Base-by-base conservation (phyloP, 2,888 invertebrate genomes). In the Oxyscelio sp. region DNA sequence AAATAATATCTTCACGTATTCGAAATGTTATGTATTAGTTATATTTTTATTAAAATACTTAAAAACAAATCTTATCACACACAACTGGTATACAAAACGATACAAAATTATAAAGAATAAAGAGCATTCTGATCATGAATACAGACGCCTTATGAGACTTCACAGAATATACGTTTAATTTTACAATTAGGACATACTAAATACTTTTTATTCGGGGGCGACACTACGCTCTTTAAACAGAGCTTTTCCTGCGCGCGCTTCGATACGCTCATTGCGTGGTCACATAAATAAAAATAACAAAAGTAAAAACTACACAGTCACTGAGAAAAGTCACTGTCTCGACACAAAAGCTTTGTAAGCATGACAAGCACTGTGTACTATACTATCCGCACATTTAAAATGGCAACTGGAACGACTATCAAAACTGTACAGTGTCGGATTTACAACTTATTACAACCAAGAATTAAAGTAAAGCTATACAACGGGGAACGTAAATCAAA, bases 161-260 rank as follows among this genome's bases (percentile, higher is more conserved):
- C 73, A 81, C 79, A 71, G 66, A 71, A 68, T 87, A 87, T 84
- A 87, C 78, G 84, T 85, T 88, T 87, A 88, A 86, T 89, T 83
- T 88, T 89, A 89, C 88, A 90, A 86, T 90, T 86, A 85, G 63
- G 59, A 86, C 89, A 90, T 89, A 87, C 89, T 89, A 89, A 84
- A 88, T 77, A 68, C 66, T 65, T 61, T 77, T 75, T 27, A 54
- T 63, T 48, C 31, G 48, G 15, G 63, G 27, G n/a, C 21, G 66
- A 80, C 73, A 66, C 43, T 61, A 40, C 50, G 48, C 79, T 80
- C 73, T 73, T 74, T 52, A 34, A 68, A 81, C 81, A 81, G 74
- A 81, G 81, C 66, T 24, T 22, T 19, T 65, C 34, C 17, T 43
- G 17, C 59, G 50, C 31, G 38, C 8, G 50, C 50, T 52, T 52